Evolutionary conservation across 2,888 invertebrate species (phyloP).

Genomic region (Drosophila nr. fundita): DNA sequence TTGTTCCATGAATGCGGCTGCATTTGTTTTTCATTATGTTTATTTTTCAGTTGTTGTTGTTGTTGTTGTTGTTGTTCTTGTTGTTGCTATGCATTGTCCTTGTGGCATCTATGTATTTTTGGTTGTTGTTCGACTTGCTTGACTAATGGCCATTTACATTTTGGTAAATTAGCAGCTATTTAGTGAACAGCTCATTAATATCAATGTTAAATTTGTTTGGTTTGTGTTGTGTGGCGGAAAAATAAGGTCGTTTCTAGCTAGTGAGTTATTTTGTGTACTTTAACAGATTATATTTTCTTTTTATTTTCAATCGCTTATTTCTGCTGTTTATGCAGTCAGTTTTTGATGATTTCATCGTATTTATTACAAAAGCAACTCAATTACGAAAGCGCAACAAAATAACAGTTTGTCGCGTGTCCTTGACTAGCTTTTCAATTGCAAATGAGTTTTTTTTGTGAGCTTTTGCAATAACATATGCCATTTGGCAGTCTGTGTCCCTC

Average conservation of each 20-base stretch:
- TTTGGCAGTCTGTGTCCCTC: not conserved
- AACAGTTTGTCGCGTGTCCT: slow-evolving; percentile 16
- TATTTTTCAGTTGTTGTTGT: slow-evolving; percentile 2
- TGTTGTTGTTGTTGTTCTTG: slow-evolving; percentile 29
- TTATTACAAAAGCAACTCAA: slow-evolving; percentile 6
- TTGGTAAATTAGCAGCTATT: slow-evolving; percentile 64
- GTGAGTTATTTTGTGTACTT: not conserved
- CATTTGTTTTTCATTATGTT: slow-evolving; percentile 49
- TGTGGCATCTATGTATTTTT: slow-evolving; percentile 29
- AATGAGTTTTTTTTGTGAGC: slow-evolving; percentile 17
- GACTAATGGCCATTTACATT: slow-evolving; percentile 73
- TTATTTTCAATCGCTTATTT: not conserved
- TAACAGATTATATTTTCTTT: not conserved
- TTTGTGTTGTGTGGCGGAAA: not conserved
- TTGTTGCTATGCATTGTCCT: slow-evolving; percentile 31
- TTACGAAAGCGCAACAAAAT: not conserved
- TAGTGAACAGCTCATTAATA: slow-evolving; percentile 55
- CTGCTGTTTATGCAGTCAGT: not conserved
- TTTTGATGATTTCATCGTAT: not conserved
- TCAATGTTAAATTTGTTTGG: slow-evolving; percentile 6
- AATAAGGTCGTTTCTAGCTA: not conserved
- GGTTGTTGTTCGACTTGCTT: slow-evolving; percentile 45
- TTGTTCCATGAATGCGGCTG: slow-evolving; percentile 48
- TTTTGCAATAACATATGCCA: not conserved
- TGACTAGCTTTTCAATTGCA: not conserved